phyloP scores from a whole-genome alignment of 1,140 invertebrate genomes.

The Megathymus violae region DNA sequence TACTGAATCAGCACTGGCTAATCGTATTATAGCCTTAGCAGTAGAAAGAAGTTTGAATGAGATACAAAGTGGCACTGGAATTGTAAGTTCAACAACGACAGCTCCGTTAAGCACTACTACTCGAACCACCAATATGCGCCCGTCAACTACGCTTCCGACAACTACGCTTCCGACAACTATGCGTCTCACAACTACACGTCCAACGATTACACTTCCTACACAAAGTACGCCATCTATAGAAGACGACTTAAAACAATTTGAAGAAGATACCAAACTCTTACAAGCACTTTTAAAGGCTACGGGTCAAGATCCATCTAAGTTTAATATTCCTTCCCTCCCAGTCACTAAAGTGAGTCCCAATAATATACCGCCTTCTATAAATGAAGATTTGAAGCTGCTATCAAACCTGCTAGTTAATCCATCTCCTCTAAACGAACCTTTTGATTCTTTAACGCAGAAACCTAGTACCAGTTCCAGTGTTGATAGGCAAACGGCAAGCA shows the following conservation, averaged over 20 bases:
- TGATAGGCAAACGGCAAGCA: conserved; percentile 38
- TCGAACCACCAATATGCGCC: no score
- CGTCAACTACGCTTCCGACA: no score
- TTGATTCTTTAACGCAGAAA: conserved; percentile 62
- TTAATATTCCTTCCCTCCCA: conserved; percentile 74
- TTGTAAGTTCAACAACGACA: conserved; percentile 48
- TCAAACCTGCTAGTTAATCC: conserved; percentile 66
- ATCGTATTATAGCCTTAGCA: conserved; percentile 80
- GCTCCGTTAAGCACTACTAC: conserved; percentile 43
- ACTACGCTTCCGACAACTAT: conserved; percentile 48
- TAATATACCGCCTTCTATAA: conserved; percentile 38
- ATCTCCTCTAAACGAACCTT: conserved; percentile 66
- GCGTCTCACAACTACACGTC: conserved; percentile 47
- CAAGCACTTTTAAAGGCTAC: conserved; percentile 78
- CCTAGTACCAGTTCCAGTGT: conserved; percentile 39
- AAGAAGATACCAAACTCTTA: conserved; percentile 80
- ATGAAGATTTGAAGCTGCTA: conserved; percentile 64
- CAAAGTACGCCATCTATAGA: conserved; percentile 69
- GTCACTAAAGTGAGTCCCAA: conserved; percentile 62
- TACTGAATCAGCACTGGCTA: conserved; percentile 77
- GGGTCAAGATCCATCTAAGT: conserved; percentile 78
- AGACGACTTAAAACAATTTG: conserved; percentile 79
- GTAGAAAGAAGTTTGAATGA: conserved; percentile 80
- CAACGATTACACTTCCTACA: conserved; percentile 51
- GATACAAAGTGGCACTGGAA: conserved; percentile 60